phyloP scores from a whole-genome alignment of 1,140 invertebrate species.

The Berghia stephanieae region DNA sequence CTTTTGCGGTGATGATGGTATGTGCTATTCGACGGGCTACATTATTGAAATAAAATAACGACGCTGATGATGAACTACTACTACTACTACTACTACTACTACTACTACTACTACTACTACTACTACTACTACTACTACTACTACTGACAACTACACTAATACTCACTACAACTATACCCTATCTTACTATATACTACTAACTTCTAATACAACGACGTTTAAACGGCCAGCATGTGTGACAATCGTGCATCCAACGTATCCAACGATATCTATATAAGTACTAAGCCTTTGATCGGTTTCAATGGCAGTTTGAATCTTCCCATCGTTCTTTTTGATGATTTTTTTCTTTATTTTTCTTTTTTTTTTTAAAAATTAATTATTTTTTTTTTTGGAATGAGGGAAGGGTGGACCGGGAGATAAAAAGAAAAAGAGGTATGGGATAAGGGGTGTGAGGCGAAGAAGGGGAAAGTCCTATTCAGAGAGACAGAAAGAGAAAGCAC shows the following conservation, averaged over 20 bases:
- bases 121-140: too few relatives aligned
- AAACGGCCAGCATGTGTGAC: too few relatives aligned
- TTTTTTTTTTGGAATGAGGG: not conserved
- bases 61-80: not conserved
- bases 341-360: not conserved
- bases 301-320: too few relatives aligned
- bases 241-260: too few relatives aligned
- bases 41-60: not conserved
- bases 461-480: not conserved
- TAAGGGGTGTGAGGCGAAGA: not conserved
- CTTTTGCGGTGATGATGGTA: not conserved
- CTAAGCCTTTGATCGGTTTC: too few relatives aligned
- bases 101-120: too few relatives aligned
- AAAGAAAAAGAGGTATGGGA: too few relatives aligned
- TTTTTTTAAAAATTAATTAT: not conserved
- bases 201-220: too few relatives aligned
- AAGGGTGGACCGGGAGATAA: not conserved
- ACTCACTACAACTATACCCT: too few relatives aligned
- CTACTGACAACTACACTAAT: too few relatives aligned
- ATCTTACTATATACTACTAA: too few relatives aligned
- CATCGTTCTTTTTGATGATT: not conserved
- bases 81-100: not conserved
- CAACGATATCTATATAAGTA: too few relatives aligned
- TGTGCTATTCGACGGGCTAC: not conserved
- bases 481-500: constrained; percentile 15